Evolutionary conservation across 1,140 invertebrate genomes (phyloP).

Genomic region (Papilio polyxenes): DNA sequence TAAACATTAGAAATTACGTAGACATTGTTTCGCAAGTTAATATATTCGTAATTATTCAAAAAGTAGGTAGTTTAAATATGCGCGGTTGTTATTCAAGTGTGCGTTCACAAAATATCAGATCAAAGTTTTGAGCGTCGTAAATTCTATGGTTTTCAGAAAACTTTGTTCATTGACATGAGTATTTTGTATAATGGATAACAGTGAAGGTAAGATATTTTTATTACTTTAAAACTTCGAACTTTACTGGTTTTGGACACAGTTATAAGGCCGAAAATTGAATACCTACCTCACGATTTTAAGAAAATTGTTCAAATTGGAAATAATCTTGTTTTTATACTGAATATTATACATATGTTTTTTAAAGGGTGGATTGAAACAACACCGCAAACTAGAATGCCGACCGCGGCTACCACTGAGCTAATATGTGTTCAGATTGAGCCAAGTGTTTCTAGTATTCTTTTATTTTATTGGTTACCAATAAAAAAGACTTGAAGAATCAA

Average conservation of each 20-base stretch:
- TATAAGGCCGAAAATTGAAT: not conserved
- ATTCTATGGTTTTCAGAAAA: not conserved
- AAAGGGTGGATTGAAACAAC: not conserved
- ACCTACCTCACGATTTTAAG: too few relatives aligned
- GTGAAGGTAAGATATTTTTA: constrained; percentile 57
- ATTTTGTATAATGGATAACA: constrained; percentile 71
- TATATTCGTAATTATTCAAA: not conserved
- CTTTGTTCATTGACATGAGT: constrained; percentile 68
- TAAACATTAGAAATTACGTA: constrained; percentile 56
- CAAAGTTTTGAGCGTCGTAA: not conserved
- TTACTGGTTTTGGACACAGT: not conserved
- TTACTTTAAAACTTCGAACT: not conserved
- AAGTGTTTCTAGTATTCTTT: not conserved
- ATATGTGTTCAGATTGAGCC: not conserved
- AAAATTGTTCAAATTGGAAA: too few relatives aligned
- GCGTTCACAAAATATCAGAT: constrained; percentile 9
- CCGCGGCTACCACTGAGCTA: not conserved
- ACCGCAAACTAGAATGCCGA: not conserved
- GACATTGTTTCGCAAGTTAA: not conserved
- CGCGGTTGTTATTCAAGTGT: not conserved
- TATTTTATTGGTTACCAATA: not conserved
- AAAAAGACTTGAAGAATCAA: not conserved
- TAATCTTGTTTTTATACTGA: not conserved
- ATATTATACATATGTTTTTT: not conserved
- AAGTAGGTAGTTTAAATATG: not conserved